Evolutionary conservation across 2,797 vertebrate species (phyloP).

Genomic region (Spinus olivaceus): DNA sequence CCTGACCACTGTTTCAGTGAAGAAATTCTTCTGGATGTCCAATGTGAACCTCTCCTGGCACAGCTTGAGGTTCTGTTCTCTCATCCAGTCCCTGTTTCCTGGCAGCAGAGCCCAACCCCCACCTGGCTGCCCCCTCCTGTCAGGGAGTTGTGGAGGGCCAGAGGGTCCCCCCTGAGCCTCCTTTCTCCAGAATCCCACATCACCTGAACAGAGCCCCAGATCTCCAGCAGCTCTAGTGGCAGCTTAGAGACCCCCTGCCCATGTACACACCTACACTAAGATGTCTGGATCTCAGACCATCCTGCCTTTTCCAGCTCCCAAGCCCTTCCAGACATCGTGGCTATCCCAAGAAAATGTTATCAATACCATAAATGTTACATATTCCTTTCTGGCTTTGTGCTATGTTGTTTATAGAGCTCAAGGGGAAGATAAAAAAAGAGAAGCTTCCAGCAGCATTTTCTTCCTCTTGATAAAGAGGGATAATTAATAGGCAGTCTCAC

Average conservation of each 20-base stretch:
- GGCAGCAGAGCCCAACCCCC: accelerated
- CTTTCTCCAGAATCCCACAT: neutral
- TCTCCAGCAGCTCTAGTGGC: neutral
- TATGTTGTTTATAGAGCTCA: neutral
- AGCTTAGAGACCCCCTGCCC: neutral
- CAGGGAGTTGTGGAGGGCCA: neutral
- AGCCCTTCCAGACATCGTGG: neutral
- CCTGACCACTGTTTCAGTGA: neutral
- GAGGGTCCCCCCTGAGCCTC: neutral
- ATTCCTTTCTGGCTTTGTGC: neutral
- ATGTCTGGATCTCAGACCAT: neutral
- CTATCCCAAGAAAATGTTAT: neutral
- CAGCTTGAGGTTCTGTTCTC: neutral
- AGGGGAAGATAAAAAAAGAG: neutral
- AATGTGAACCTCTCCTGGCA: accelerated
- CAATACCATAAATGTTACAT: neutral
- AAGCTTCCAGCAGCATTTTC: neutral
- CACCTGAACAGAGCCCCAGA: neutral
- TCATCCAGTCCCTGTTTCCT: neutral
- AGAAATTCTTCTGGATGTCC: neutral
- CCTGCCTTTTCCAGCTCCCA: neutral
- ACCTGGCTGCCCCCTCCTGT: neutral
- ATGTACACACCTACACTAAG: neutral
- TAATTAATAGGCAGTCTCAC: neutral
- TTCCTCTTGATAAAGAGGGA: neutral